phyloP scores from a whole-genome alignment of 2,888 invertebrate genomes.

The Philopedon plagiatum region DNA sequence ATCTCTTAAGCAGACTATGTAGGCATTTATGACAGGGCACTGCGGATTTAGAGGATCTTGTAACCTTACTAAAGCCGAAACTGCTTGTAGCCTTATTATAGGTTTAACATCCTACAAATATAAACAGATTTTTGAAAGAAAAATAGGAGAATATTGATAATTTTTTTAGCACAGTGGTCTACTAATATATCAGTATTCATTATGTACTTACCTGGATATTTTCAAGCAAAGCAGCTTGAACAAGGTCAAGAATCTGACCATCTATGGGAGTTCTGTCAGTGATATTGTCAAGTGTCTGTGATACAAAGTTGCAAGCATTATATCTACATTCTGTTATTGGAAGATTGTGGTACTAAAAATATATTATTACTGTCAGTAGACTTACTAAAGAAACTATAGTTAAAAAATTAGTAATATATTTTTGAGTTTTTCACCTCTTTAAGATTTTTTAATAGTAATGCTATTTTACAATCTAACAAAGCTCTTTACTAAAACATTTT shows the following conservation, averaged over 20 bases:
- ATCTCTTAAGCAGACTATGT: constrained; percentile 80
- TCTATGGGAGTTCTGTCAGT: constrained; percentile 54
- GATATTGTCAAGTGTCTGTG: constrained; percentile 54
- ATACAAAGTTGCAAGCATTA: constrained; percentile 57
- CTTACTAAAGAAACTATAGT: no score
- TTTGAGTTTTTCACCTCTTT: no score
- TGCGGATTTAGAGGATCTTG: constrained; percentile 84
- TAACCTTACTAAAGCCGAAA: constrained; percentile 82
- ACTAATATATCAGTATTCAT: no score
- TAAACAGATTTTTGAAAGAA: neutral
- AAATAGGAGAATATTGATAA: neutral
- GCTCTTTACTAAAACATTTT: no score
- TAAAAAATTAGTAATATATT: no score
- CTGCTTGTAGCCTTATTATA: constrained; percentile 84
- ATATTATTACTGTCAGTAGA: neutral
- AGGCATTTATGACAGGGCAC: constrained; percentile 84
- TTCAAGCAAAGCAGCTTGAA: constrained; percentile 58
- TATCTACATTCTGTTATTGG: constrained; percentile 48
- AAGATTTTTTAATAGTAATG: no score
- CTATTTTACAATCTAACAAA: no score
- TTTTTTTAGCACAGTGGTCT: no score
- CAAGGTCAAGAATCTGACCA: constrained; percentile 56
- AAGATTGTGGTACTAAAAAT: constrained; percentile 49
- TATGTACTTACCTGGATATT: constrained; percentile 54
- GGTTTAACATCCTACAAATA: constrained; percentile 78